Evolutionary conservation across 92 coral and sea anemone species (phyloP).

Genomic region (Epizoanthus illoricatus): DNA sequence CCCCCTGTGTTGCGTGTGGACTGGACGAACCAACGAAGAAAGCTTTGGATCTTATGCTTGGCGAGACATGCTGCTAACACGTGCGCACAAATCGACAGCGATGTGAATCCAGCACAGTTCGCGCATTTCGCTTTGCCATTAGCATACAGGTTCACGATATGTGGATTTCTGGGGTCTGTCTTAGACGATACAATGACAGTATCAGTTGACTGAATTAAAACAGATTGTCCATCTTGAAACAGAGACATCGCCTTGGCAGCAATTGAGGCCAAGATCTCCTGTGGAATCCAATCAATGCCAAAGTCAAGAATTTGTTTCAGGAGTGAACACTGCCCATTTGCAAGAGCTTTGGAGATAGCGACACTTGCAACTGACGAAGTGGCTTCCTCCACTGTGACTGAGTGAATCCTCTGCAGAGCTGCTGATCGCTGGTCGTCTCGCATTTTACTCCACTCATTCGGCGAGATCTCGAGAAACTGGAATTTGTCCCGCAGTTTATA

Average conservation of each 20-base stretch:
- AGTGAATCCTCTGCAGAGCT: constrained; percentile 44
- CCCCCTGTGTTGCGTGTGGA: constrained; percentile 47
- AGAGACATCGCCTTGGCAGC: constrained; percentile 23
- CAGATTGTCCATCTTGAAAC: no score
- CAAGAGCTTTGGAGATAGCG: constrained; percentile 36
- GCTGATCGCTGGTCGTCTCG: constrained; percentile 32
- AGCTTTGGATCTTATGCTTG: background rate
- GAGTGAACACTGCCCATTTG: constrained; percentile 17
- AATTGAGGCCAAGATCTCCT: constrained; percentile 36
- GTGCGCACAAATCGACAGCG: constrained; percentile 48
- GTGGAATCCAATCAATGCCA: constrained; percentile 47
- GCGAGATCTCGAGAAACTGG: constrained; percentile 37
- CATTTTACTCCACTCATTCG: constrained; percentile 53
- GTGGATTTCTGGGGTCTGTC: constrained; percentile 52
- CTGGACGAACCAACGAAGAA: constrained; percentile 45
- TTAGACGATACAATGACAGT: constrained; percentile 45
- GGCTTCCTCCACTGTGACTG: constrained; percentile 14
- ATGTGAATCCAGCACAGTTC: constrained; percentile 41
- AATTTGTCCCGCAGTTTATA: constrained; percentile 34
- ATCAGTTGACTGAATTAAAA: background rate
- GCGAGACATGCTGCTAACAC: constrained; percentile 40
- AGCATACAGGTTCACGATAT: constrained; percentile 26
- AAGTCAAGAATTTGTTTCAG: constrained; percentile 13
- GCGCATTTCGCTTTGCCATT: constrained; percentile 46
- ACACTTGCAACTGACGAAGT: constrained; percentile 15